Evolutionary conservation across 2,113 vertebrate genomes (phyloP), one percentile per base, ranked within the genome.

Genomic region (Struthidea cinerea): DNA sequence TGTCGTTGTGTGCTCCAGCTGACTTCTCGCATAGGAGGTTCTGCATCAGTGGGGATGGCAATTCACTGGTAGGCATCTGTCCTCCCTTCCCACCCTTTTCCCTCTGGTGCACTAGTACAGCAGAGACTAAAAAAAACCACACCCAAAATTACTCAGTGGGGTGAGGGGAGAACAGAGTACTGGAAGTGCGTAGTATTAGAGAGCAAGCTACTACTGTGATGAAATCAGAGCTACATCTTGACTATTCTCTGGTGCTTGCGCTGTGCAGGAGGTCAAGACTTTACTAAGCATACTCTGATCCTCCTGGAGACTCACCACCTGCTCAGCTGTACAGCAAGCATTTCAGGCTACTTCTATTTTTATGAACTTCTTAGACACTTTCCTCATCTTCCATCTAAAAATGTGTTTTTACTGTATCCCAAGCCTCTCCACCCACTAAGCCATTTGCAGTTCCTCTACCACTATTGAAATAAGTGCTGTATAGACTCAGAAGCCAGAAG

Each of bases 21-120:
- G 56, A 96, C 94, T 96, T 84, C 90, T 84, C 24, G 60, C 94
- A 90, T 37, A 74, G 41, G 49, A 93, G 93, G 94, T 63, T 78
- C 96, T 46, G 76, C 86, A 89, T 78, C 90, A 42, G 6, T 32
- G 60, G 74, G 87, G 91, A 96, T 7, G 37, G 92, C 92, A 87
- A 52, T 10, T 30, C 9, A 16, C 35, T 42, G 44, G 47, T 23
- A 87, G 82, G 91, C 83, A 84, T 56, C 64, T 46, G 63, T 71
- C 26, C 56, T 44, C 10, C 9, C 35, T n/a, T 15, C 16, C 13
- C 22, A 27, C 14, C 18, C 67, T 77, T 64, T 67, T 56, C n/a
- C n/a, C n/a, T 46, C 74, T 49, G 46, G 21, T 30, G 47, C 10
- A 84, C 33, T 47, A 73, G 75, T 67, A 86, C 70, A 88, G 84